These are phyloP conservation scores for Nylanderia fulva DNA, from an alignment of 1,140 invertebrate species.

Conservation along the genomic window DNA sequence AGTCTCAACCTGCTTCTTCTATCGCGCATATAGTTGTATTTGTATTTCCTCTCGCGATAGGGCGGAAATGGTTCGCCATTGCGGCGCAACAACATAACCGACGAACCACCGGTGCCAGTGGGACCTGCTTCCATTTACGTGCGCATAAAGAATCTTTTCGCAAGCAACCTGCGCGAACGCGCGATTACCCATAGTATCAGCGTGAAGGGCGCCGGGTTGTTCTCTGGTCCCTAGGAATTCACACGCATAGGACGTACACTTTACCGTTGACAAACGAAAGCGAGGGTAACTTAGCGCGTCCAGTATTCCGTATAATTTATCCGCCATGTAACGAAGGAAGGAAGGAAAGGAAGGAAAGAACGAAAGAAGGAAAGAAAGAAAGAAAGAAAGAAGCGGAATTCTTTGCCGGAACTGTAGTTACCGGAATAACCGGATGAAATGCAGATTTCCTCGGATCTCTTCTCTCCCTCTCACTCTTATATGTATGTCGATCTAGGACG, in stretches of 20 bases:
- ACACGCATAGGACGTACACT: constrained; percentile 53
- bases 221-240: constrained; percentile 45
- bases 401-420: constrained; percentile 70
- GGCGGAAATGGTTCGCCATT: constrained; percentile 56
- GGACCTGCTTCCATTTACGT: constrained; percentile 65
- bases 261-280: constrained; percentile 53
- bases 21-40: neutral
- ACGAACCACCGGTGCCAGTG: constrained; percentile 38
- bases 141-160: constrained; percentile 70
- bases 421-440: constrained; percentile 78
- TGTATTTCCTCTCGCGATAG: constrained; percentile 14
- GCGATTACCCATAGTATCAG: constrained; percentile 50
- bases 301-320: constrained; percentile 78
- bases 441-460: constrained; percentile 68
- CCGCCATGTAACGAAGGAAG: constrained; percentile 53
- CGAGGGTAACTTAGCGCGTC: constrained; percentile 60
- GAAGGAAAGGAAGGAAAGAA: constrained; percentile 54
- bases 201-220: constrained; percentile 19
- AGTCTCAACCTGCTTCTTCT: neutral
- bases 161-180: constrained; percentile 68
- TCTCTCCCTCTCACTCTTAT: constrained; percentile 27
- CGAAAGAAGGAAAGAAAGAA: neutral
- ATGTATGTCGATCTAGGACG: constrained; percentile 21
- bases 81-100: constrained; percentile 60
- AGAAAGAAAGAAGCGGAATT: constrained; percentile 54